These are phyloP conservation scores for Rhodeus uyekii DNA, from an alignment of 2,797 vertebrate genomes.

Conservation along the genomic window DNA sequence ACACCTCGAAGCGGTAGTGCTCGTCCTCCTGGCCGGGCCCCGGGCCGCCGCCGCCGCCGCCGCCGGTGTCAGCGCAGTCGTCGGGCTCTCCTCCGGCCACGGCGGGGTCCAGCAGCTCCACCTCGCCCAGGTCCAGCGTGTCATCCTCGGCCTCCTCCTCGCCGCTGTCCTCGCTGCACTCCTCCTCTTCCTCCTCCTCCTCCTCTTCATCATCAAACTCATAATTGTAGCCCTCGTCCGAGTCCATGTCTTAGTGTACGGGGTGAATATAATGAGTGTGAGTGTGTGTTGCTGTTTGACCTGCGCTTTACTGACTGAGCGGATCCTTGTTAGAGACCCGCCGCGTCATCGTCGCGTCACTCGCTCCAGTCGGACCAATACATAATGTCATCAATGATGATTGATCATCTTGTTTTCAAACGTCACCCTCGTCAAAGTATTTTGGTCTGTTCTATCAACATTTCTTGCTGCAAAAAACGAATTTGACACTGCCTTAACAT, in stretches of 20 bases:
- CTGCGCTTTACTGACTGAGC: conserved; percentile 29
- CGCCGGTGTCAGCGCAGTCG: conserved; percentile 82
- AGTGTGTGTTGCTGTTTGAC: neutral
- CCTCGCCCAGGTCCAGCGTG: conserved; percentile 94
- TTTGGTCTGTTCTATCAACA: neutral
- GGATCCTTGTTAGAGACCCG: neutral
- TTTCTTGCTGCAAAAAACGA: neutral
- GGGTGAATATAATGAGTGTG: conserved; percentile 55
- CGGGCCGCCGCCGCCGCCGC: conserved; percentile 85
- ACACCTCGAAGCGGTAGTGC: conserved; percentile 97
- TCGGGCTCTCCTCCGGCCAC: conserved; percentile 91
- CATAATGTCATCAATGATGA: neutral
- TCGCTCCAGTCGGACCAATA: neutral
- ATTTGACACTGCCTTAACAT: neutral
- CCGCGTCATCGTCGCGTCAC: conserved; percentile 31
- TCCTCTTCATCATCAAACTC: conserved; percentile 98
- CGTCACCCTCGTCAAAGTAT: neutral
- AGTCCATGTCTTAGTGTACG: conserved; percentile 88
- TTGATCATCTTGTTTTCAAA: too few relatives aligned
- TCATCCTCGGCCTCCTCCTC: conserved; percentile 96
- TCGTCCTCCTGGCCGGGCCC: conserved; percentile 93
- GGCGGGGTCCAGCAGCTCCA: conserved; percentile 94
- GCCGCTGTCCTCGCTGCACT: conserved; percentile 96
- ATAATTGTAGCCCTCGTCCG: conserved; percentile 99
- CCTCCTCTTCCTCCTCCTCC: conserved; percentile 86